These are phyloP conservation scores for Leucopsar rothschildi DNA, from an alignment of 2,113 vertebrate genomes.

Conservation along the genomic window DNA sequence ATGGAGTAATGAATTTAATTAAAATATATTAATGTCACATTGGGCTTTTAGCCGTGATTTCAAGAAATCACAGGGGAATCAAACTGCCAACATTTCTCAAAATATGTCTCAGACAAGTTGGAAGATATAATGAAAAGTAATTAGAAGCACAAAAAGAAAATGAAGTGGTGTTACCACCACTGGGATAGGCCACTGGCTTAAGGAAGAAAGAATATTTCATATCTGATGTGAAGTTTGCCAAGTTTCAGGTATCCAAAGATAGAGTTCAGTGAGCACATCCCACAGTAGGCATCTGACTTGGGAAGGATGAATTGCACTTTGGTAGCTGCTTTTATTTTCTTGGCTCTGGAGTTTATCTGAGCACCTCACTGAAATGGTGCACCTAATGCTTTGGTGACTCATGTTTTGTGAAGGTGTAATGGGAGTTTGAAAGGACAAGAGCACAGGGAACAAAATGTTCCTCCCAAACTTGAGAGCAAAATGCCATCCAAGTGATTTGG, in stretches of 20 bases:
- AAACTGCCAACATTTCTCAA: background rate
- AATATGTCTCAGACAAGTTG: background rate
- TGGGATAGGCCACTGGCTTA: background rate
- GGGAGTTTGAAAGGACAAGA: background rate
- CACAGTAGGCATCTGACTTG: background rate
- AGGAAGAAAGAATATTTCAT: background rate
- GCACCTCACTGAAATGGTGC: background rate
- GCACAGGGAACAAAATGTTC: background rate
- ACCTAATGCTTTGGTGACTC: background rate
- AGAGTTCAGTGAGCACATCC: background rate
- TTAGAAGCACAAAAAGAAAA: background rate
- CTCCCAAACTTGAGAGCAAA: background rate
- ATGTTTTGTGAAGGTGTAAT: background rate
- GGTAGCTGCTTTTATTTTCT: background rate
- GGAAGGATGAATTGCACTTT: background rate
- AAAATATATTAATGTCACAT: background rate
- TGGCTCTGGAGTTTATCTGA: background rate
- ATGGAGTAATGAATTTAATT: background rate
- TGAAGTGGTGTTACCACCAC: background rate
- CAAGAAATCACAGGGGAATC: background rate
- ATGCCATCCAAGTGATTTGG: background rate
- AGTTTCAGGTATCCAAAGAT: background rate
- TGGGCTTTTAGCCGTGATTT: conserved; percentile 7
- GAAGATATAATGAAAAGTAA: background rate
- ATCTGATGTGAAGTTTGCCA: background rate